phyloP scores from a whole-genome alignment of 1,140 invertebrate genomes.

The Mactra quadrangularis region DNA sequence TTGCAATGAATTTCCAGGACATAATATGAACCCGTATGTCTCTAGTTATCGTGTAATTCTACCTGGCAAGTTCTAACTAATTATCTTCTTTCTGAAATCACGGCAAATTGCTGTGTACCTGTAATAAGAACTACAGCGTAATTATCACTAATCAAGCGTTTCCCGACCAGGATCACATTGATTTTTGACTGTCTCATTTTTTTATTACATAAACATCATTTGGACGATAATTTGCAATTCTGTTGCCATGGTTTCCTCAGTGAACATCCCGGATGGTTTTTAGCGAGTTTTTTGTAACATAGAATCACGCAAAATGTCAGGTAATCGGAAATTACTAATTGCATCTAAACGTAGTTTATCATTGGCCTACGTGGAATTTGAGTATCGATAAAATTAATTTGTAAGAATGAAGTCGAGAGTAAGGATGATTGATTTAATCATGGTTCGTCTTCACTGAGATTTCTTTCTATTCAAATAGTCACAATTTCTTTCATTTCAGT shows the following conservation, averaged over 20 bases:
- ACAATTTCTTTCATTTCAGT: too few relatives aligned
- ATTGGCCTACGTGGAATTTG: too few relatives aligned
- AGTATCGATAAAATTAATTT: too few relatives aligned
- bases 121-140: slow-evolving; percentile 20
- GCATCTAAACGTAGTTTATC: too few relatives aligned
- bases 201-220: slow-evolving; percentile 35
- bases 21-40: too few relatives aligned
- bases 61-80: slow-evolving; percentile 18
- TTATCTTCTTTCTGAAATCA: slow-evolving; percentile 3
- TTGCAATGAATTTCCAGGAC: too few relatives aligned
- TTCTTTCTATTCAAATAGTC: too few relatives aligned
- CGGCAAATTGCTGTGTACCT: slow-evolving; percentile 42
- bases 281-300: slow-evolving; percentile 18
- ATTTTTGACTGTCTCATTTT: slow-evolving; percentile 43
- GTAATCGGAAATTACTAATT: slow-evolving; percentile 23
- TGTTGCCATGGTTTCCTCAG: slow-evolving; percentile 46
- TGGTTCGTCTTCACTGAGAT: too few relatives aligned
- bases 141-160: slow-evolving; percentile 36
- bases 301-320: slow-evolving; percentile 37
- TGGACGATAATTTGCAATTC: slow-evolving; percentile 51
- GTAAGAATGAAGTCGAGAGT: too few relatives aligned
- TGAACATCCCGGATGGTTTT: slow-evolving; percentile 54
- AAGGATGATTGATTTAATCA: too few relatives aligned
- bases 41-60: not conserved
- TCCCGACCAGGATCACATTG: slow-evolving; percentile 41